Conservation (phyloP, 30 jellyfish, hydroid and myxozoan genomes). For the Turritopsis rubra region DNA sequence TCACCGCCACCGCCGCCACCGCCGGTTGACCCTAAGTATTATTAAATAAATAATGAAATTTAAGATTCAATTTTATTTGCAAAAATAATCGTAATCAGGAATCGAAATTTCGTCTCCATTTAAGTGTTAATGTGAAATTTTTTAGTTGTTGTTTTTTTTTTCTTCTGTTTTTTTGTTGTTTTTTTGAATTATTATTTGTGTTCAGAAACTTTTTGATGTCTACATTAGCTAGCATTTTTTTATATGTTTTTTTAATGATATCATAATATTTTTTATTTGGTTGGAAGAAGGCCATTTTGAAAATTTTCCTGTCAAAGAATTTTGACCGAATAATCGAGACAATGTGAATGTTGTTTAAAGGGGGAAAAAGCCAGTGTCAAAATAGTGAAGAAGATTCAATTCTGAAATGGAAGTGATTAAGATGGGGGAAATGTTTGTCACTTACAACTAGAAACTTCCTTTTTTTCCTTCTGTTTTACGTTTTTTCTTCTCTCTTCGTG, state of each 20-base stretch:
- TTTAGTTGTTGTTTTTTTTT: no score
- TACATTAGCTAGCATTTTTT: not conserved
- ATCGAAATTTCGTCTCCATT: not conserved
- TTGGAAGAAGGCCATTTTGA: not conserved
- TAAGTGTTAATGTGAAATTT: not conserved
- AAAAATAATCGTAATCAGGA: not conserved
- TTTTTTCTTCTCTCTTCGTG: no score
- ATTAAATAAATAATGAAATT: not conserved
- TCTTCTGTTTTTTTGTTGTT: not conserved
- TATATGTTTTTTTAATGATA: not conserved
- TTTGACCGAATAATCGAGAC: not conserved
- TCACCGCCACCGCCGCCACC: constrained; percentile 22
- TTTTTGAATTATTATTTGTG: not conserved
- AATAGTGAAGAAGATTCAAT: no score
- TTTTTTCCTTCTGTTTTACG: no score
- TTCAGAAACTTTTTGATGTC: not conserved
- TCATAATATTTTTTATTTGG: not conserved
- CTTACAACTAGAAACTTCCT: no score
- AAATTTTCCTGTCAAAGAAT: not conserved
- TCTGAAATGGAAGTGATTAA: no score
- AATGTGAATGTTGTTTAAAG: not conserved
- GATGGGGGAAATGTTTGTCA: no score
- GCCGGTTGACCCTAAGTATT: constrained; percentile 4
- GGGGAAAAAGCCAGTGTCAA: no score
- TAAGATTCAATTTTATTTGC: not conserved